Base-by-base conservation (phyloP, 2,888 invertebrate genomes). In the Phrixothrix hirtus region DNA sequence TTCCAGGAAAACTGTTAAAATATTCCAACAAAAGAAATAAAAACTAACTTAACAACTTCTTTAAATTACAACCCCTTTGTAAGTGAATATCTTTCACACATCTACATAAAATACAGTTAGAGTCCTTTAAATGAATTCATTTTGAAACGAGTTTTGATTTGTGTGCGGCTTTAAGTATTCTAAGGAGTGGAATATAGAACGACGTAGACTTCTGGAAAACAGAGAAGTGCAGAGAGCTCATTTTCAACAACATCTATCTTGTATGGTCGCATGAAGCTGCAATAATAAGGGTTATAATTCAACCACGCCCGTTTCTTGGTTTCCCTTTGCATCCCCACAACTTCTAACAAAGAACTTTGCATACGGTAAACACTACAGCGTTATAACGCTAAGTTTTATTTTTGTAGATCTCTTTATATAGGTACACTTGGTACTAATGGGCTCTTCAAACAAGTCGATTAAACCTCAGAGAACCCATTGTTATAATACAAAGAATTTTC, bases 211-310 rank as follows among this genome's bases (percentile, higher is more conserved):
- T 55, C 46, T 50, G 39, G 43, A 50, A 53, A 46, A 50, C 42
- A 52, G 51, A 58, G 44, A 53, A 55, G 59, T 62, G 64, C 51
- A 63, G 67, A 66, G 67, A 71, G 68, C 71, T 73, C 72, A 72
- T 73, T 72, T 72, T 65, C 65, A 65, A 66, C 68, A 66, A 65
- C 71, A 73, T 74, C 64, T 68, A 71, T 74, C 72, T 74, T 72
- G 69, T 70, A 71, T 71, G 71, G 70, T 71, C 68, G 65, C 68
- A 67, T 66, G 66, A 67, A 68, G 69, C 67, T 66, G 73, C 72
- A 73, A 73, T 73, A 74, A 73, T 74, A 74, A 72, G 65, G 68
- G 70, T 67, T 63, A 73, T 73, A 72, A 71, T 68, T 73, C 70
- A 73, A 66, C 60, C 62, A 60, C 61, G 61, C 67, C 64, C 58